Percentiles rank a stretch among this genome's conserved stretches.
These are phyloP conservation scores for Acrossocheilus fasciatus DNA, from an alignment of 2,797 vertebrate species.

Conservation along the genomic window DNA sequence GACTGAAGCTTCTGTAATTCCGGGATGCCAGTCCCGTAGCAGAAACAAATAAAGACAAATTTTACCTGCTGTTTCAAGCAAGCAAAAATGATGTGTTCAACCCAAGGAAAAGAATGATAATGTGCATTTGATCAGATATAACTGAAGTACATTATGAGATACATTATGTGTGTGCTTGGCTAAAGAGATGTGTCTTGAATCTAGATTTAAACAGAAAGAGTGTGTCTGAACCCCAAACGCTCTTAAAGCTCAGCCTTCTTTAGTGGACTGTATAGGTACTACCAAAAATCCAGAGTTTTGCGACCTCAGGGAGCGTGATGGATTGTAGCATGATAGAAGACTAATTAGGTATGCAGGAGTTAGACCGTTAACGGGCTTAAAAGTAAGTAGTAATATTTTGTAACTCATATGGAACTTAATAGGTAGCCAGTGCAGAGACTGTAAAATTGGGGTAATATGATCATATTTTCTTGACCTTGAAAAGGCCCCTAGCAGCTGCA, in stretches of 20 bases:
- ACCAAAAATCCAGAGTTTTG: not conserved
- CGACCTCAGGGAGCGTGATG: too few species aligned
- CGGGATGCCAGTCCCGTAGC: too few species aligned
- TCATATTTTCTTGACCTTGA: not conserved
- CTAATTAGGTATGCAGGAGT: not conserved
- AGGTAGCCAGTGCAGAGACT: not conserved
- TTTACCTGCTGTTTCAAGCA: not conserved
- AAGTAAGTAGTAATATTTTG: not conserved
- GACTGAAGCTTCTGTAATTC: not conserved
- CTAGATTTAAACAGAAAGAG: not conserved
- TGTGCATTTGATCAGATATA: not conserved
- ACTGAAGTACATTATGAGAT: not conserved
- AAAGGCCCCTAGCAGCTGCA: not conserved
- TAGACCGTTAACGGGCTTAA: not conserved
- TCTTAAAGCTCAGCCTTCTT: not conserved
- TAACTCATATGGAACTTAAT: not conserved
- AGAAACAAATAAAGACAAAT: not conserved
- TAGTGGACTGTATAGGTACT: not conserved
- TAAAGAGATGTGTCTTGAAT: not conserved
- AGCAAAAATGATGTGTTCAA: not conserved
- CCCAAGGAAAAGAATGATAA: not conserved
- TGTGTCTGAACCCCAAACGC: not conserved
- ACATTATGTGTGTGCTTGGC: not conserved
- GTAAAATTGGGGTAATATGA: not conserved
- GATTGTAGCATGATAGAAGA: too few species aligned